Evolutionary conservation across 2,797 vertebrate genomes (phyloP).

Genomic region (Muscicapa striata): DNA sequence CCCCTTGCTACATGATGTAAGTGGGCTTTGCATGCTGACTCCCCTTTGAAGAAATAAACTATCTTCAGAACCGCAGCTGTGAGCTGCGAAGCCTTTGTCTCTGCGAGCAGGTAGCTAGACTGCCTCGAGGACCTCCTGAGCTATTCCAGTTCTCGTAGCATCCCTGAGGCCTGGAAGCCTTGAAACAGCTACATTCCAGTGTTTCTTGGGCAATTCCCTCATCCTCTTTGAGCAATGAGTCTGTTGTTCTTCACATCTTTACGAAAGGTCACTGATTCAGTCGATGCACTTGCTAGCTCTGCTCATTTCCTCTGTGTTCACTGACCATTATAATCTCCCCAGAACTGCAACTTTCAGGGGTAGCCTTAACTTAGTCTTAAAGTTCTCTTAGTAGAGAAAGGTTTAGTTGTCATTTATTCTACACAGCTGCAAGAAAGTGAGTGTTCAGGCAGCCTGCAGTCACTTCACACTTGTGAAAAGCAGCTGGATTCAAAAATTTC

Average conservation of each 20-base stretch:
- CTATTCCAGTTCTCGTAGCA: no score
- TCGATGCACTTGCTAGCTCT: not conserved
- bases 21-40: no score
- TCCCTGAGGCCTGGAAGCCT: no score
- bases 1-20: no score
- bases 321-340: not conserved
- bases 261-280: not conserved
- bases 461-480: not conserved
- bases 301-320: not conserved
- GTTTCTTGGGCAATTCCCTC: not conserved
- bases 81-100: no score
- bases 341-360: not conserved
- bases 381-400: not conserved
- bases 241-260: not conserved
- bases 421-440: not conserved
- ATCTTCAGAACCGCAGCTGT: no score
- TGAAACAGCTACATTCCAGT: not conserved
- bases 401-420: not conserved
- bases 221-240: not conserved
- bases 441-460: not conserved
- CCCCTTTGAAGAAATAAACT: no score
- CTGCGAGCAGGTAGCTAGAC: no score
- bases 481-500: not conserved
- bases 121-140: no score
- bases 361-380: not conserved